phyloP scores from a whole-genome alignment of 2,113 vertebrate species.

The human region DNA sequence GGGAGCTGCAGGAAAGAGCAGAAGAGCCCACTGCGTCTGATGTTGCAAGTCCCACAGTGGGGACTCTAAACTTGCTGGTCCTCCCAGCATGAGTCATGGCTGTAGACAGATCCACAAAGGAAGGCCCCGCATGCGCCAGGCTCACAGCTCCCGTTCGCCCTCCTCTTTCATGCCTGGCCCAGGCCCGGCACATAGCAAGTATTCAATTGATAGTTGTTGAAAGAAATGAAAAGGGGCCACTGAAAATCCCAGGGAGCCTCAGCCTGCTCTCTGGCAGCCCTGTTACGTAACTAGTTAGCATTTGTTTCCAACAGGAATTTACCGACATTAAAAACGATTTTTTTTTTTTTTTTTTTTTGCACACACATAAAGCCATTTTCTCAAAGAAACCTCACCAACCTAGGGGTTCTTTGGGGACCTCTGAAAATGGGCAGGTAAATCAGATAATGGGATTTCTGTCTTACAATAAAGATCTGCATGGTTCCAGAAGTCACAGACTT shows the following conservation, averaged over 20 bases:
- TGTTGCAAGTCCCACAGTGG: not conserved
- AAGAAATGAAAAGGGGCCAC: constrained; percentile 13
- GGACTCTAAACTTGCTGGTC: not conserved
- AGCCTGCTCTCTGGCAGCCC: not conserved
- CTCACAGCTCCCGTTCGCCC: not conserved
- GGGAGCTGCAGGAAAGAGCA: not conserved
- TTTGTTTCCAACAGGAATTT: constrained; percentile 12
- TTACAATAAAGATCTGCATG: not conserved
- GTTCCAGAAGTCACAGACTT: not conserved
- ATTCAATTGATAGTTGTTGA: not conserved
- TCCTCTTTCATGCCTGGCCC: not conserved
- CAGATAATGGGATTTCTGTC: not conserved
- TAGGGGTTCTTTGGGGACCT: not conserved
- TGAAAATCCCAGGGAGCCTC: not conserved
- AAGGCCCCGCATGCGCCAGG: not conserved
- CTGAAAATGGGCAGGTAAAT: not conserved
- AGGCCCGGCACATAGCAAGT: not conserved
- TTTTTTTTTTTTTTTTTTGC: not conserved
- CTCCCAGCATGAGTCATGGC: not conserved
- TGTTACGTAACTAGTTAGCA: not conserved
- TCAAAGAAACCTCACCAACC: constrained; percentile 5
- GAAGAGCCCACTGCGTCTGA: not conserved
- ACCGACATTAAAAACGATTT: not conserved
- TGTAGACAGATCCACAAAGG: not conserved
- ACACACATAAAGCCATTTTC: not conserved